Base-by-base conservation (phyloP, 2,113 vertebrate genomes). In the Lynx canadensis region DNA sequence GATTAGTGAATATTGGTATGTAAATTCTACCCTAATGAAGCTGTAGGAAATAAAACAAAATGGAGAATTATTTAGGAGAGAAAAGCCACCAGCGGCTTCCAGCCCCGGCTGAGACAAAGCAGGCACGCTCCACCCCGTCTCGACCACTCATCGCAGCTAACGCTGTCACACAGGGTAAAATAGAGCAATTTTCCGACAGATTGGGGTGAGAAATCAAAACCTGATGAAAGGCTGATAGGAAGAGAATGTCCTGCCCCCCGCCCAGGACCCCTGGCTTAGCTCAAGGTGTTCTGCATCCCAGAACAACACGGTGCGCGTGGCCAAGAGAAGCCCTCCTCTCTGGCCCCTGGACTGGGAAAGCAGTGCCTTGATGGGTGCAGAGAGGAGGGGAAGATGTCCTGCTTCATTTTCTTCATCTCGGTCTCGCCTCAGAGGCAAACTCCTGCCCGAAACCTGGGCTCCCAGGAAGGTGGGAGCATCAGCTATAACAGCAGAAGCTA, bases 271-370 rank as follows among this genome's bases (percentile, higher is more conserved):
- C 1, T 19, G 36, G 36, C 36, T 66, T 8, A 31, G 48, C 11
- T 31, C 65, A 13, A n/a, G 38, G 65, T 5, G 9, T 31, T 38
- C 33, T 2, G 36, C 19, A 18, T 23, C 16, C 21, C 21, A 23
- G 31, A 8, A 29, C 8, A 68, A 29, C 60, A 36, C 29, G 3
- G 48, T 11, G 33, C 7, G 4, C 0, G 0, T 2, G 18, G 14
- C 38, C 63, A 27, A 36, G 50, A 60, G 50, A 69, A 57, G 10
- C 63, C 18, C 4, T 68, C 38, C 63, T 50, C 50, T 50, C 36
- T 57, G 79, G 36, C 19, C 57, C 11, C 21, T 14, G 48, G 21
- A 1, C 57, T 33, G 27, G 45, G n/a, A 65, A 25, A 27, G 66
- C 11, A 10, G 5, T 11, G 45, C 25, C 29, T 27, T 7, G 45